Conservation (phyloP, 1,140 invertebrate species). For the Sitodiplosis mosellana region DNA sequence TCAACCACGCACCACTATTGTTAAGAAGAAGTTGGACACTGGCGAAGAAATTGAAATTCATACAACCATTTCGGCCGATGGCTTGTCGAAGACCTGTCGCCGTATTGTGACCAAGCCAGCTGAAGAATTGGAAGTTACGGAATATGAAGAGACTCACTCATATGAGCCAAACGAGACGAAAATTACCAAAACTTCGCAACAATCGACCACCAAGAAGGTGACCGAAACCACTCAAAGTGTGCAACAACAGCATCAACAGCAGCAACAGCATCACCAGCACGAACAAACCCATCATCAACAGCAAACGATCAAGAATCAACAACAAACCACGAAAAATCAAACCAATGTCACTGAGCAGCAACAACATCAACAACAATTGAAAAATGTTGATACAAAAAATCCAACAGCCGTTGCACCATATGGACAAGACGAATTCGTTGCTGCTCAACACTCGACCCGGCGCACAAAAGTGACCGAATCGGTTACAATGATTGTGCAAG, state of each 20-base stretch:
- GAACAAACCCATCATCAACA: not conserved
- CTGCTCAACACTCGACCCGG: no score
- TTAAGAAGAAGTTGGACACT: not conserved
- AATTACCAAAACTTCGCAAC: not conserved
- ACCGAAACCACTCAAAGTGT: not conserved
- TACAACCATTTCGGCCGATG: not conserved
- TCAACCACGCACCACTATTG: not conserved
- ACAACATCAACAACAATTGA: no score
- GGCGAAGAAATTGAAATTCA: not conserved
- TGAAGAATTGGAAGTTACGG: not conserved
- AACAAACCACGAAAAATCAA: not conserved
- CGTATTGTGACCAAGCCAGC: not conserved
- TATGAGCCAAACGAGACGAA: slow-evolving; percentile 1
- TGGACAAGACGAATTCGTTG: no score
- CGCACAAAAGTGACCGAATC: no score
- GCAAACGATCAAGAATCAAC: not conserved
- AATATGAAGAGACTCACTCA: not conserved
- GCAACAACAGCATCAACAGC: slow-evolving; percentile 1
- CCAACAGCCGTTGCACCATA: no score
- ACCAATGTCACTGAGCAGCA: no score
- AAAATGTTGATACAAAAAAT: no score
- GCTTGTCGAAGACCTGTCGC: not conserved
- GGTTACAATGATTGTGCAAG: no score
- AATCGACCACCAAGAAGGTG: not conserved
- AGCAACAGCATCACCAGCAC: not conserved